A percentile compares a stretch with the other conserved stretches of the same genome.
Conservation (phyloP, 2,888 invertebrate species). For the Iphiclides podalirius region DNA sequence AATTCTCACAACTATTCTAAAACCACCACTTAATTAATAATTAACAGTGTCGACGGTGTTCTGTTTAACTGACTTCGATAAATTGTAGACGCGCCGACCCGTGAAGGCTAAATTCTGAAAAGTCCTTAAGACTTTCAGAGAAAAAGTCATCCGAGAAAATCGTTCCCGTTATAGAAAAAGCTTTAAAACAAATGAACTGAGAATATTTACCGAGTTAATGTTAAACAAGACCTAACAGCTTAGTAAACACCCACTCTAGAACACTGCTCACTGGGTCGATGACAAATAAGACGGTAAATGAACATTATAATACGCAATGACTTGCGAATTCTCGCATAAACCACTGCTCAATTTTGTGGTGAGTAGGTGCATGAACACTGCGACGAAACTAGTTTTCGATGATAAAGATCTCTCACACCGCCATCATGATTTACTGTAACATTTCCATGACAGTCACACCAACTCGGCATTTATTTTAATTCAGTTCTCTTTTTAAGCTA, state of each 20-base stretch:
- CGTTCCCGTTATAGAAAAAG: too few species aligned
- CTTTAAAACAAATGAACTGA: too few species aligned
- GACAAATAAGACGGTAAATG: not conserved
- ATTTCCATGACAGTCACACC: slow-evolving; percentile 1
- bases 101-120: too few species aligned
- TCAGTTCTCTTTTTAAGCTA: not conserved
- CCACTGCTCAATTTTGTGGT: not conserved
- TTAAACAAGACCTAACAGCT: not conserved
- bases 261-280: too few species aligned
- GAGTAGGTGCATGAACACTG: slow-evolving; percentile 7
- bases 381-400: slow-evolving; percentile 13
- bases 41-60: too few species aligned
- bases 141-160: too few species aligned
- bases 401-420: slow-evolving; percentile 10
- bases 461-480: not conserved
- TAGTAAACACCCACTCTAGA: too few species aligned
- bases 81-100: too few species aligned
- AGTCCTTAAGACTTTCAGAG: too few species aligned
- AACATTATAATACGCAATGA: not conserved
- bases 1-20: too few species aligned
- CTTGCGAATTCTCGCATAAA: not conserved
- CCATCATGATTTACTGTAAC: slow-evolving; percentile 14
- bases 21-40: too few species aligned
- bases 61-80: too few species aligned
- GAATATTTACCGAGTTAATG: not conserved